These are phyloP conservation scores for Digitonthophagus gazella DNA, from an alignment of 2,888 invertebrate genomes.

Conservation along the genomic window DNA sequence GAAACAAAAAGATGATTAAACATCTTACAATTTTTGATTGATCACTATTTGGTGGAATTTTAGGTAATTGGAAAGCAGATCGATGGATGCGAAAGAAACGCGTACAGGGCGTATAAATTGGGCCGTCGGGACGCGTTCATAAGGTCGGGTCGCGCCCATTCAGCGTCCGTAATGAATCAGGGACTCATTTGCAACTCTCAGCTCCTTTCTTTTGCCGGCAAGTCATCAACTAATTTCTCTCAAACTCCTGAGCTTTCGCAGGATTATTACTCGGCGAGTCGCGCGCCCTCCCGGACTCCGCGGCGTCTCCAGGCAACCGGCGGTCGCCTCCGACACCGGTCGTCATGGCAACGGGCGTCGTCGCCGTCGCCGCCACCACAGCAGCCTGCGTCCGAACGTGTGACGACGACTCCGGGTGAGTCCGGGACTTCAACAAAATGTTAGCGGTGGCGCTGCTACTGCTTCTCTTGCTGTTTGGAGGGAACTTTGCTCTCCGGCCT, in stretches of 20 bases:
- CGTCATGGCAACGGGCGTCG: constrained; percentile 31
- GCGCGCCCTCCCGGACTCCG: constrained; percentile 26
- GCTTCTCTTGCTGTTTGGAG: no score
- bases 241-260: constrained; percentile 46
- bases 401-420: constrained; percentile 47
- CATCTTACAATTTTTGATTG: not conserved
- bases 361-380: constrained; percentile 33
- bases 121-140: constrained; percentile 33
- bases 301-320: constrained; percentile 32
- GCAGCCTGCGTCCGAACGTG: constrained; percentile 38
- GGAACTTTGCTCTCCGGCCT: constrained; percentile 36
- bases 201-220: constrained; percentile 45
- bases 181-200: constrained; percentile 48
- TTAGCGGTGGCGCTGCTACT: no score
- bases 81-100: not conserved
- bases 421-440: constrained; percentile 40
- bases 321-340: constrained; percentile 32
- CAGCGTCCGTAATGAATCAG: constrained; percentile 43
- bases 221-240: constrained; percentile 51
- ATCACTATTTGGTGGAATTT: not conserved
- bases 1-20: not conserved
- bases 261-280: constrained; percentile 42
- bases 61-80: constrained; percentile 10
- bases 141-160: constrained; percentile 30
- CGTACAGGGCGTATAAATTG: constrained; percentile 35